A percentile compares a stretch with the other conserved stretches of the same genome.
These are phyloP conservation scores for Clamator glandarius DNA, from an alignment of 2,797 vertebrate genomes.

Conservation along the genomic window DNA sequence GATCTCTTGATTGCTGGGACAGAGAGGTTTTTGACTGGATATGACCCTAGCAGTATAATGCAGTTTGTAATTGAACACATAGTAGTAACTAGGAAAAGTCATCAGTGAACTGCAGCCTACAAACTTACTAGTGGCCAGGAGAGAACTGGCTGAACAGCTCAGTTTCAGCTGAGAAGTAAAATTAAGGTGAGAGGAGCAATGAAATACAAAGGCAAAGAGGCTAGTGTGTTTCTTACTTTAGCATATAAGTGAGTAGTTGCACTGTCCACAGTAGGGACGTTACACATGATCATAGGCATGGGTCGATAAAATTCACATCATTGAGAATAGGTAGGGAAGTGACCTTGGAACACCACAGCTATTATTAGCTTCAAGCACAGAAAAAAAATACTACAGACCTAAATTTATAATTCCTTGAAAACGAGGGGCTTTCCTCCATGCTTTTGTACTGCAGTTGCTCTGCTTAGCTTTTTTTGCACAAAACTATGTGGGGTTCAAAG, in stretches of 20 bases:
- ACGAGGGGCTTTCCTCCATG: neutral
- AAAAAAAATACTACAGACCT: neutral
- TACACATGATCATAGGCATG: neutral
- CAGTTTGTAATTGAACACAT: neutral
- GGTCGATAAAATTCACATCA: neutral
- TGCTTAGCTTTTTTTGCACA: neutral
- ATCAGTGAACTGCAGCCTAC: neutral
- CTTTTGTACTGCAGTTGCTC: neutral
- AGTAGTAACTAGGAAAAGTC: neutral
- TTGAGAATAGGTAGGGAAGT: neutral
- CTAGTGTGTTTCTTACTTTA: neutral
- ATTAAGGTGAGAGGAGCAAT: neutral
- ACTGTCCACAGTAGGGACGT: neutral
- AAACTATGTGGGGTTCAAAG: neutral
- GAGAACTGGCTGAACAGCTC: neutral
- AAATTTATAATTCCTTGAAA: neutral
- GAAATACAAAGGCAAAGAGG: neutral
- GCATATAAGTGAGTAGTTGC: neutral
- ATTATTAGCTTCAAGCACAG: neutral
- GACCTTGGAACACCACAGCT: neutral
- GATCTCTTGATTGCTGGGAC: neutral
- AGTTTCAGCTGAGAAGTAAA: neutral
- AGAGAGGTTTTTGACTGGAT: neutral
- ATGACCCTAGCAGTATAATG: neutral
- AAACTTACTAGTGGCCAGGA: neutral